A percentile compares a stretch with the other conserved stretches of the same genome.
Conservation (phyloP, 2,888 invertebrate genomes). For the Lithophane socia region DNA sequence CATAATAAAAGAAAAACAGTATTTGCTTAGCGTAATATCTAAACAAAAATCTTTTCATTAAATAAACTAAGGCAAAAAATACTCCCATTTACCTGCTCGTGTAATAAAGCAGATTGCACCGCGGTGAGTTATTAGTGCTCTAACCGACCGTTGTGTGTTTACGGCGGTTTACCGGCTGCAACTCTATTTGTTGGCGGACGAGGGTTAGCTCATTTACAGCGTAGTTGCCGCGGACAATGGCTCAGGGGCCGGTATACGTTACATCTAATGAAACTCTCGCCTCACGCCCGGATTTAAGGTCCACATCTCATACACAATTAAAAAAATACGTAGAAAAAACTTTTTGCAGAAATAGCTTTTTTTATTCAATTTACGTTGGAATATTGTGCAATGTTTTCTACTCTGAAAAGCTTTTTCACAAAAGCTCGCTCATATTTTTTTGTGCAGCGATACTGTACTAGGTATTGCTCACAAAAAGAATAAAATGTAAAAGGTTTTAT, state of each 20-base stretch:
- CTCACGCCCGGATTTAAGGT: slow-evolving; percentile 30
- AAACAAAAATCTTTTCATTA: slow-evolving; percentile 41
- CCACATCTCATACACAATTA: background rate
- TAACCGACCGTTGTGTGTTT: slow-evolving; percentile 52
- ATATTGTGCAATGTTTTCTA: slow-evolving; percentile 37
- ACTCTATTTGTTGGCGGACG: slow-evolving; percentile 47
- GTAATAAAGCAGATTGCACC: slow-evolving; percentile 56
- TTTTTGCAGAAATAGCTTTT: slow-evolving; percentile 9
- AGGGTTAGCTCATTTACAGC: slow-evolving; percentile 53
- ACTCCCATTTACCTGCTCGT: slow-evolving; percentile 25
- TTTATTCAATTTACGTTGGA: slow-evolving; percentile 37
- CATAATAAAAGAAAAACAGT: background rate
- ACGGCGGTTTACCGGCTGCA: slow-evolving; percentile 48
- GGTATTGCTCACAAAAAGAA: slow-evolving; percentile 32
- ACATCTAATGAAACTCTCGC: slow-evolving; percentile 58
- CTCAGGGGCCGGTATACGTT: slow-evolving; percentile 21
- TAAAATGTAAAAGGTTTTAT: slow-evolving; percentile 46
- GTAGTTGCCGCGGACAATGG: slow-evolving; percentile 49
- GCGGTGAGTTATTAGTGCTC: slow-evolving; percentile 56
- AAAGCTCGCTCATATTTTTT: slow-evolving; percentile 52
- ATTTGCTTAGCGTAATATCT: background rate
- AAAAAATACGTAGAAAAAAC: slow-evolving; percentile 8
- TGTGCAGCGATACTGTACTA: slow-evolving; percentile 18
- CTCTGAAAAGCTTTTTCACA: slow-evolving; percentile 53
- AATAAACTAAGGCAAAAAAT: slow-evolving; percentile 37